phyloP scores from a whole-genome alignment of 2,888 invertebrate species.

The Drosophila subsilvestris region DNA sequence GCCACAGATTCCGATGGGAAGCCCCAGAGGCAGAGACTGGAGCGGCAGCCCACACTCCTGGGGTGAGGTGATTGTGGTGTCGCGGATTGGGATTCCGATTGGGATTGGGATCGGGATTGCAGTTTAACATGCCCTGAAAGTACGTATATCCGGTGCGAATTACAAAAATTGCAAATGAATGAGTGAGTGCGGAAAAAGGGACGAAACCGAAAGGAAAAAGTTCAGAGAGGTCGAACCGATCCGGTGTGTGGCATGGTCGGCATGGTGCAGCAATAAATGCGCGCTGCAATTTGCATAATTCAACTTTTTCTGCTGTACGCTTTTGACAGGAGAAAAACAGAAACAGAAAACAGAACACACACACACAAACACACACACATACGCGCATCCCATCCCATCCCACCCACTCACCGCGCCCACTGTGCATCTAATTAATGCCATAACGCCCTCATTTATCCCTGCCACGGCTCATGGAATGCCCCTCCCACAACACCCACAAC shows the following conservation, averaged over 20 bases:
- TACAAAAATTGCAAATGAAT: constrained; percentile 52
- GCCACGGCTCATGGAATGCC: constrained; percentile 16
- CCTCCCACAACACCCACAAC: no score
- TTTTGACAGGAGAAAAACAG: constrained; percentile 16
- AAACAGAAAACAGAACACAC: background rate
- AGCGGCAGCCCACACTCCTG: background rate
- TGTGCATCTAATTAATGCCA: constrained; percentile 49
- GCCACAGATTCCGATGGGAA: constrained; percentile 9
- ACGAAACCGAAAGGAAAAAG: constrained; percentile 15
- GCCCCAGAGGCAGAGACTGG: constrained; percentile 11
- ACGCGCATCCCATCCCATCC: background rate
- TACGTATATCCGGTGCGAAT: constrained; percentile 75
- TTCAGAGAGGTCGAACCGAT: constrained; percentile 3
- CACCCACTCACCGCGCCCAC: constrained; percentile 28
- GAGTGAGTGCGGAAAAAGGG: constrained; percentile 7
- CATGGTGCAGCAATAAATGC: constrained; percentile 48
- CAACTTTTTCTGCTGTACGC: constrained; percentile 19
- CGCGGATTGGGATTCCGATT: constrained; percentile 34
- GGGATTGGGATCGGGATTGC: constrained; percentile 49
- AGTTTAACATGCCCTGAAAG: constrained; percentile 60
- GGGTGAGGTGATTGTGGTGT: constrained; percentile 31
- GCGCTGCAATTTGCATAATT: constrained; percentile 38
- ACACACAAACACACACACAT: background rate
- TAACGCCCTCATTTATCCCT: constrained; percentile 40
- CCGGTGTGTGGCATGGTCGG: constrained; percentile 4